Percentiles rank a stretch among this genome's conserved stretches.
Evolutionary conservation across 2,888 invertebrate species (phyloP).

Genomic region (Lasioglossum lativentre): DNA sequence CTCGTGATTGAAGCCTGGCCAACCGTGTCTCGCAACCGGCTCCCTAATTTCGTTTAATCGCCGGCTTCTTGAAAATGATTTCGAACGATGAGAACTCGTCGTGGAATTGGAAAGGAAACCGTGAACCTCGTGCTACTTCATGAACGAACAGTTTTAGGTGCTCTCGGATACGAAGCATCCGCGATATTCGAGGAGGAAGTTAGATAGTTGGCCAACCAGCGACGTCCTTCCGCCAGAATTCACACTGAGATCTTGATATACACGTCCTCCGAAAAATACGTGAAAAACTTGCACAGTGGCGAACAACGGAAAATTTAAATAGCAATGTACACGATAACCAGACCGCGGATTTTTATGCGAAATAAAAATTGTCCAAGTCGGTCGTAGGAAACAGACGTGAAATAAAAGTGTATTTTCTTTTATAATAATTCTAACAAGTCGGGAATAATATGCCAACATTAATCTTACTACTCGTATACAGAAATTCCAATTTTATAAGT

Average conservation of each 20-base stretch:
- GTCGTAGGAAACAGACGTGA: not conserved
- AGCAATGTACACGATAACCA: not conserved
- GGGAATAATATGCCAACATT: no score
- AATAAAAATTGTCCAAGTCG: not conserved
- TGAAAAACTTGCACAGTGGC: not conserved
- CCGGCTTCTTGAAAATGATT: not conserved
- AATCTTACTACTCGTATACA: no score
- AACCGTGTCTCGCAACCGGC: not conserved
- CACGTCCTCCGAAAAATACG: not conserved
- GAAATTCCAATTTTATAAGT: no score
- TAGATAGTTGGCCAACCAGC: not conserved
- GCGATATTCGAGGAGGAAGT: not conserved
- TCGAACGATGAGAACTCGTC: not conserved
- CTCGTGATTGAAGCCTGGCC: not conserved
- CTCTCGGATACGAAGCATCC: not conserved
- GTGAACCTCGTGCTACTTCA: conserved; percentile 10
- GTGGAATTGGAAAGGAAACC: conserved; percentile 14
- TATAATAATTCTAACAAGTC: no score
- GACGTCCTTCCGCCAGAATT: not conserved
- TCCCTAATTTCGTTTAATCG: conserved; percentile 12
- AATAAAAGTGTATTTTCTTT: not conserved
- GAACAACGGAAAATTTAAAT: not conserved
- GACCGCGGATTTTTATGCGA: not conserved
- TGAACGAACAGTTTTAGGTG: not conserved
- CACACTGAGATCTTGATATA: not conserved